A percentile compares a stretch with the other conserved stretches of the same genome.
Evolutionary conservation across 2,888 invertebrate species (phyloP).

Genomic region (Orthosia gracilis): DNA sequence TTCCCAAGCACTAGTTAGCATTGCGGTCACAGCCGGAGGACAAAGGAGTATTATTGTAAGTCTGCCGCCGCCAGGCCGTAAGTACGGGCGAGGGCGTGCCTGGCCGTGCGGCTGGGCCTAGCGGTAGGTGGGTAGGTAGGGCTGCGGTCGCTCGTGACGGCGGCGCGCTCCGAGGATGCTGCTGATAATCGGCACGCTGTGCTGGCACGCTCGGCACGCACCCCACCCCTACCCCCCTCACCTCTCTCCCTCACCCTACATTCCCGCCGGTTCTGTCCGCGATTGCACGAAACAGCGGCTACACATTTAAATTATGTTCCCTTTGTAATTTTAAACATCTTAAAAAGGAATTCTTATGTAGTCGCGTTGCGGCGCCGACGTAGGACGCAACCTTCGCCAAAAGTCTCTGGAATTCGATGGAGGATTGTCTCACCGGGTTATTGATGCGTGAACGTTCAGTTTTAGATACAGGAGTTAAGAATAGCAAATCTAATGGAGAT

Average conservation of each 20-base stretch:
- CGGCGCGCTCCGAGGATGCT: constrained; percentile 53
- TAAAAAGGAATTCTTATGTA: constrained; percentile 59
- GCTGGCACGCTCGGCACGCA: constrained; percentile 64
- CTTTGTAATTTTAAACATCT: constrained; percentile 66
- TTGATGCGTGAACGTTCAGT: constrained; percentile 29
- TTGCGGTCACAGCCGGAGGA: constrained; percentile 54
- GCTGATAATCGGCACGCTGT: constrained; percentile 58
- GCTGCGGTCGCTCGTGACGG: constrained; percentile 55
- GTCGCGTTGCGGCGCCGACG: constrained; percentile 52
- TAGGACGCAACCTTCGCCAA: constrained; percentile 38
- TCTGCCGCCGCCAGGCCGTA: constrained; percentile 12
- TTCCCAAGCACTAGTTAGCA: constrained; percentile 56
- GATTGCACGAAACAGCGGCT: constrained; percentile 58
- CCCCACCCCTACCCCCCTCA: constrained; percentile 1
- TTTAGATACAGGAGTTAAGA: constrained; percentile 11
- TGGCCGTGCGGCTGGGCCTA: constrained; percentile 19
- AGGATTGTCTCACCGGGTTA: constrained; percentile 32
- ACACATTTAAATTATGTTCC: constrained; percentile 66
- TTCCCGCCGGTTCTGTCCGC: constrained; percentile 45
- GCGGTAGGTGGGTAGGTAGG: constrained; percentile 17
- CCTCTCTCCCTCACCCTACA: constrained; percentile 36
- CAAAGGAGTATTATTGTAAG: constrained; percentile 55
- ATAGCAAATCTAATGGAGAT: constrained; percentile 17
- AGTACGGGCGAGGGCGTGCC: constrained; percentile 20
- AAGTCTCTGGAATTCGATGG: constrained; percentile 44